These are phyloP conservation scores for Chloroceryle amazona DNA, from an alignment of 2,797 vertebrate genomes.

Conservation along the genomic window DNA sequence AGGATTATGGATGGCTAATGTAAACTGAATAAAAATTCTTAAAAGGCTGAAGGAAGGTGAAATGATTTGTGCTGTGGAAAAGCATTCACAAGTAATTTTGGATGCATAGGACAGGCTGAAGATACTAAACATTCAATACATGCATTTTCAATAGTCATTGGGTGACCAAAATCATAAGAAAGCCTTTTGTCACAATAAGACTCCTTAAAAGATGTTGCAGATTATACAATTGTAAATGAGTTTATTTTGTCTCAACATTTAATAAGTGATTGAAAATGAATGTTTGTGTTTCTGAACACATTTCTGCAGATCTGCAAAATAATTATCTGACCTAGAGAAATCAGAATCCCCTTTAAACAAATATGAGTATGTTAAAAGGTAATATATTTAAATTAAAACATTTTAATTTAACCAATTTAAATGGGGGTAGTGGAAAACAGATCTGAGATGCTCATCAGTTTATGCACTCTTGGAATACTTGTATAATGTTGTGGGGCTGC, in stretches of 20 bases:
- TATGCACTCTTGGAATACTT: background rate
- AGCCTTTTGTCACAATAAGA: background rate
- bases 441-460: background rate
- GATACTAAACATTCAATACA: background rate
- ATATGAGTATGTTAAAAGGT: background rate
- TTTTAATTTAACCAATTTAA: background rate
- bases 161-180: background rate
- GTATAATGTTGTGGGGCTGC: background rate
- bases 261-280: background rate
- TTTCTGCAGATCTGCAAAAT: background rate
- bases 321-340: background rate
- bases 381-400: background rate
- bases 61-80: background rate
- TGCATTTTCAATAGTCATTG: background rate
- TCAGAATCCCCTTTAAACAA: background rate
- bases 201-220: background rate
- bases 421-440: rapidly evolving
- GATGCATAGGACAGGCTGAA: background rate
- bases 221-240: background rate
- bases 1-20: background rate
- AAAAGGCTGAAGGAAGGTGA: background rate
- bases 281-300: background rate
- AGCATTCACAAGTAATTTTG: background rate
- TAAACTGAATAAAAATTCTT: background rate
- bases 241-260: background rate